A percentile compares a stretch with the other conserved stretches of the same genome.
These are phyloP conservation scores for Bedellia somnulentella DNA, from an alignment of 2,888 invertebrate genomes.

Conservation along the genomic window DNA sequence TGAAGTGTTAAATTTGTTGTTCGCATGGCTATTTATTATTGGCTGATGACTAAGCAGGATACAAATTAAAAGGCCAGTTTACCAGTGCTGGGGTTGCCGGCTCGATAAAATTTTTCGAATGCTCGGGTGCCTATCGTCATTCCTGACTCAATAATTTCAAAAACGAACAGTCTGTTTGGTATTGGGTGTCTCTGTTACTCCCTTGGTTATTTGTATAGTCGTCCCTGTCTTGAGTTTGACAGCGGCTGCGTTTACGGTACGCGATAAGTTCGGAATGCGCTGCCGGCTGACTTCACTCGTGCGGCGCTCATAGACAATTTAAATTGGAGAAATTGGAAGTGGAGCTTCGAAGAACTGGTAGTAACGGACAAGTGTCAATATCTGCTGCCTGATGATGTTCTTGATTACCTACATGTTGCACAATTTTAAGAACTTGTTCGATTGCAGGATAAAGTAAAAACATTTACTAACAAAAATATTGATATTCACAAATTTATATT, in stretches of 20 bases:
- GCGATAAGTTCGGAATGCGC: constrained; percentile 51
- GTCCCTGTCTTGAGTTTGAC: constrained; percentile 23
- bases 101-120: constrained; percentile 48
- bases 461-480: too few relatives aligned
- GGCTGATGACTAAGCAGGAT: constrained; percentile 29
- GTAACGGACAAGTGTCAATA: constrained; percentile 23
- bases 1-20: too few relatives aligned
- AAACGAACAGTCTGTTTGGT: constrained; percentile 40
- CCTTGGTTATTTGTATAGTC: constrained; percentile 20
- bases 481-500: too few relatives aligned
- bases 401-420: too few relatives aligned
- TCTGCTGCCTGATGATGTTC: too few relatives aligned
- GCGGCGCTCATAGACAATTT: constrained; percentile 56
- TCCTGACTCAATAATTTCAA: constrained; percentile 56
- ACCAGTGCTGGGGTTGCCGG: constrained; percentile 43
- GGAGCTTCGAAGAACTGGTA: constrained; percentile 32
- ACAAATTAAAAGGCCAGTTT: constrained; percentile 43
- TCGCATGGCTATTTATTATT: neutral
- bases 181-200: constrained; percentile 28
- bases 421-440: too few relatives aligned
- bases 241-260: constrained; percentile 38
- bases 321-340: constrained; percentile 56
- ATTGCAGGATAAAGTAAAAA: too few relatives aligned
- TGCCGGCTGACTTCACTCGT: constrained; percentile 53
- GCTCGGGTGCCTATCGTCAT: constrained; percentile 52